A percentile compares a stretch with the other conserved stretches of the same genome.
phyloP scores from a whole-genome alignment of 2,888 invertebrate species.

The Colostygia pectinataria region DNA sequence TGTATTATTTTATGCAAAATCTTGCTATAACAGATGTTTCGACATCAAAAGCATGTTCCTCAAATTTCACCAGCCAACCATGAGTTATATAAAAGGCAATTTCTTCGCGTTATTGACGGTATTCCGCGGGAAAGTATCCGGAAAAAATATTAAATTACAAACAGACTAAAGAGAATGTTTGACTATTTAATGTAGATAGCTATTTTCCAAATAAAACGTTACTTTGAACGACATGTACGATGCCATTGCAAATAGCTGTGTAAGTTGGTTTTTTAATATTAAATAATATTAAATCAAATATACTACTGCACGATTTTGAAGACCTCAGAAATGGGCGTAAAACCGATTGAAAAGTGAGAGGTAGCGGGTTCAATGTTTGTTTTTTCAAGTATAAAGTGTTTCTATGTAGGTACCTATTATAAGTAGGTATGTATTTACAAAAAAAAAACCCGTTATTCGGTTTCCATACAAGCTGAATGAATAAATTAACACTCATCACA shows the following conservation, averaged over 20 bases:
- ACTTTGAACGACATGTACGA: conserved; percentile 2
- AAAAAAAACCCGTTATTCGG: too few species aligned
- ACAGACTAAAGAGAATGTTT: conserved; percentile 24
- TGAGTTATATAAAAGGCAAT: conserved; percentile 30
- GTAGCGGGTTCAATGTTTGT: too few species aligned
- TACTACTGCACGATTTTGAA: too few species aligned
- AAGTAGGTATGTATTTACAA: too few species aligned
- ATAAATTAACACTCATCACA: too few species aligned
- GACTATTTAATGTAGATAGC: conserved; percentile 30
- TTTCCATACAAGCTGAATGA: too few species aligned
- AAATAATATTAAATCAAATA: too few species aligned
- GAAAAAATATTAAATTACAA: conserved; percentile 32
- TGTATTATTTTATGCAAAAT: conserved; percentile 4
- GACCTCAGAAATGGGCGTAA: too few species aligned
- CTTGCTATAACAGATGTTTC: conserved; percentile 5
- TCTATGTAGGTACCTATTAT: too few species aligned
- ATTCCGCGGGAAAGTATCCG: conserved; percentile 26
- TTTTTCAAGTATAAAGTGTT: too few species aligned
- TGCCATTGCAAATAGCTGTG: background rate
- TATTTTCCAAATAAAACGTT: conserved; percentile 33
- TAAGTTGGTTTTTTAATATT: background rate
- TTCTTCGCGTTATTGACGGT: conserved; percentile 30
- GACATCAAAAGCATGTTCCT: conserved; percentile 13
- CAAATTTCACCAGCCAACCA: background rate
- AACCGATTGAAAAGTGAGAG: too few species aligned